Evolutionary conservation across 2,888 invertebrate genomes (phyloP), one percentile per base, ranked within the genome.

Genomic region (Dasypolia templi): DNA sequence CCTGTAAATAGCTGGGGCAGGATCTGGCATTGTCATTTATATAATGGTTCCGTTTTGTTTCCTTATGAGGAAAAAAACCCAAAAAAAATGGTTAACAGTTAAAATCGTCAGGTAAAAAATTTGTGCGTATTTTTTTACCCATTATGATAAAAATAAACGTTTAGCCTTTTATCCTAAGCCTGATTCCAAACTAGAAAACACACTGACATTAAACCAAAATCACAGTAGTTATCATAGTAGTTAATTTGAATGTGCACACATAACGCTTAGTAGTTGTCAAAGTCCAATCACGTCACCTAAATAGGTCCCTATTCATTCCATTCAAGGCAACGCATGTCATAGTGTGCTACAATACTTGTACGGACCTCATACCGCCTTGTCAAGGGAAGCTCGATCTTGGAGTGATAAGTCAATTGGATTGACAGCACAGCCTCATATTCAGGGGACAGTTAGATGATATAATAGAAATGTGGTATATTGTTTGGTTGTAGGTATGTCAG

Each of bases 301-400:
- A 81, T 73, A 79, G 35, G 35, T 22, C 12, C 19, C 65, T 44
- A 81, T 87, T 83, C 83, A 85, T 66, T 49, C 68, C 17, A 77
- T 81, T 82, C 56, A 77, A n/a, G 69, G 29, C 58, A 58, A 17
- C 81, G 51, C 66, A 78, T 61, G 75, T 75, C 85, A 82, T 49
- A 51, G 17, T 44, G 35, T 65, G 59, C 74, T 58, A 66, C 32
- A 72, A 75, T 72, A 67, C 79, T 72, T 76, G 67, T 72, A 65
- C 72, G 49, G 72, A 49, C 56, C 82, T 88, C 87, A 88, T 77
- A 82, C 75, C 92, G 93, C 93, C 93, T 89, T 88, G 92, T 93
- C 93, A 93, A 84, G 72, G 74, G 67, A 81, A 75, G 69, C 85
- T 79, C 85, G 88, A 89, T 89, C 82, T 88, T 77, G 75, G 59